A percentile compares a stretch with the other conserved stretches of the same genome.
Evolutionary conservation across 2,797 vertebrate genomes (phyloP).

Genomic region (Poeciliopsis infans): DNA sequence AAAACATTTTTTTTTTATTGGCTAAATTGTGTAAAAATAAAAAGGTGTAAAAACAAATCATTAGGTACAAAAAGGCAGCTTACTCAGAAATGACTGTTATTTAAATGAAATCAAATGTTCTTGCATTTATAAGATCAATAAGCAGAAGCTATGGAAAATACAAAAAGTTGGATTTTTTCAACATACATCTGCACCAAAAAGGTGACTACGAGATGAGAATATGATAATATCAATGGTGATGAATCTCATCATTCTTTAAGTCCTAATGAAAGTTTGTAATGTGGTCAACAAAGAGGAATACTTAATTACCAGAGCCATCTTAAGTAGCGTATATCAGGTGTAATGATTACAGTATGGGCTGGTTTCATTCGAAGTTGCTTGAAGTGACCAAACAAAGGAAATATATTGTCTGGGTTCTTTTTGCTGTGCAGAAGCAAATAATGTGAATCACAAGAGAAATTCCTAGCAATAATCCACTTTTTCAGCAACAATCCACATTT

Average conservation of each 20-base stretch:
- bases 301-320: background rate
- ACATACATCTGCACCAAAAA: background rate
- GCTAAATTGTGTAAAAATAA: background rate
- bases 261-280: background rate
- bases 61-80: background rate
- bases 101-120: background rate
- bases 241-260: background rate
- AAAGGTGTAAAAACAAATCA: background rate
- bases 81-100: background rate
- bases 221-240: background rate
- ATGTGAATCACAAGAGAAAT: background rate
- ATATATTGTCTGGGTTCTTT: background rate
- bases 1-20: background rate
- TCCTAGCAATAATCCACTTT: background rate
- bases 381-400: background rate
- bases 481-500: background rate
- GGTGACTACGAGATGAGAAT: background rate
- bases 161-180: background rate
- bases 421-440: background rate
- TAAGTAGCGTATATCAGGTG: background rate
- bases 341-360: background rate
- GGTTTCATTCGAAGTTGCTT: background rate
- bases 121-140: background rate
- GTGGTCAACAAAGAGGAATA: background rate
- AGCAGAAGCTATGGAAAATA: background rate